Conservation (phyloP, 2,797 vertebrate species). For the Psittacula echo region DNA sequence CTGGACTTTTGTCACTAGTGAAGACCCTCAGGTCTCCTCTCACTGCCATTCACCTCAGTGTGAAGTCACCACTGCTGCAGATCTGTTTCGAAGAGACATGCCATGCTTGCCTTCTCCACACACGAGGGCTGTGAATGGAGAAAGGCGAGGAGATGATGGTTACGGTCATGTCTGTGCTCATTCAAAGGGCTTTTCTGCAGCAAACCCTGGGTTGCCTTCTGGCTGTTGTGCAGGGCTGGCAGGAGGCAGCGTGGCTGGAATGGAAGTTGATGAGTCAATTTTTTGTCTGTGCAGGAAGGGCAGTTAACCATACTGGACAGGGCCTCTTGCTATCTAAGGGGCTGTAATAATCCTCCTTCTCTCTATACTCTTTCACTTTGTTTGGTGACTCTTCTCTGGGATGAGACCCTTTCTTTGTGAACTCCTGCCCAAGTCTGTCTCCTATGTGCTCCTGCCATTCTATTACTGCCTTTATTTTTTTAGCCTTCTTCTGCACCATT, state of each 20-base stretch:
- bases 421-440: background rate
- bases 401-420: background rate
- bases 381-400: background rate
- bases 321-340: background rate
- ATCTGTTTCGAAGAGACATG: rapidly evolving
- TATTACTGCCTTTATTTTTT: background rate
- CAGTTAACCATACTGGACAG: background rate
- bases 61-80: background rate
- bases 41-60: background rate
- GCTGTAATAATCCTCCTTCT: background rate
- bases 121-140: background rate
- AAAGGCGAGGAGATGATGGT: background rate
- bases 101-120: background rate
- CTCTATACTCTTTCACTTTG: background rate
- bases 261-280: background rate
- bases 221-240: background rate
- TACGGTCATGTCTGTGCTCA: background rate
- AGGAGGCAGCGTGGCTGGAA: background rate
- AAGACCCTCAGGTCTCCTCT: background rate
- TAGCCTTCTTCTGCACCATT: background rate
- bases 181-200: background rate
- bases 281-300: background rate
- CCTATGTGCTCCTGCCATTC: background rate
- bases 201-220: background rate
- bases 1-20: background rate